phyloP scores from a whole-genome alignment of 2,888 invertebrate genomes.

The Folsomia candida region DNA sequence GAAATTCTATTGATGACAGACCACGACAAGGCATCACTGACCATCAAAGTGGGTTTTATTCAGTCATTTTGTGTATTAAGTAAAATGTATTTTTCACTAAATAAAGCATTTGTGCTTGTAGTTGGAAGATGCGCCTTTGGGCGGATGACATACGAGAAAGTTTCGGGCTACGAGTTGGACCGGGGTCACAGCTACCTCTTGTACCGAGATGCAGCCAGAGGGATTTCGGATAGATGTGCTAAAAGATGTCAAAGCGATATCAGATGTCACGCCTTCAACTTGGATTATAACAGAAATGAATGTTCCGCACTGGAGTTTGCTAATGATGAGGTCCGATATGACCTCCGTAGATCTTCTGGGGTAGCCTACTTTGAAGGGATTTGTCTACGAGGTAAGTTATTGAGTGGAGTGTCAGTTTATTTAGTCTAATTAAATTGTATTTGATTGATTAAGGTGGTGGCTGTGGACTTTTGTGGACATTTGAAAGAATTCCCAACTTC shows the following conservation, averaged over 20 bases:
- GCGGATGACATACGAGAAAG: constrained; percentile 54
- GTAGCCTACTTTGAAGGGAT: constrained; percentile 54
- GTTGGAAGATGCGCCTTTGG: constrained; percentile 53
- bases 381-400: constrained; percentile 52
- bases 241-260: constrained; percentile 54
- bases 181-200: constrained; percentile 51
- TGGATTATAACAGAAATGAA: constrained; percentile 55
- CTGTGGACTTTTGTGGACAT: constrained; percentile 56
- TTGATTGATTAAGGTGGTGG: constrained; percentile 51
- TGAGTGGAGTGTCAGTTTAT: constrained; percentile 7
- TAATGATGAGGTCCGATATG: constrained; percentile 52
- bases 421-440: not conserved
- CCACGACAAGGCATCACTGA: constrained; percentile 48
- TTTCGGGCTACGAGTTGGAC: constrained; percentile 54
- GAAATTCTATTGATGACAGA: constrained; percentile 48
- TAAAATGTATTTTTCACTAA: constrained; percentile 5
- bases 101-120: constrained; percentile 11
- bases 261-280: constrained; percentile 55
- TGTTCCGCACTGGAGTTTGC: constrained; percentile 53
- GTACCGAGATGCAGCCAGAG: constrained; percentile 53
- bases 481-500: constrained; percentile 57
- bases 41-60: constrained; percentile 44
- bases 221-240: constrained; percentile 55
- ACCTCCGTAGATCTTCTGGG: constrained; percentile 53
- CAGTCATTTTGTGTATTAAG: not conserved